Evolutionary conservation across 1,140 invertebrate genomes (phyloP), one percentile per base, ranked within the genome.

Genomic region (Diorhabda sublineata): DNA sequence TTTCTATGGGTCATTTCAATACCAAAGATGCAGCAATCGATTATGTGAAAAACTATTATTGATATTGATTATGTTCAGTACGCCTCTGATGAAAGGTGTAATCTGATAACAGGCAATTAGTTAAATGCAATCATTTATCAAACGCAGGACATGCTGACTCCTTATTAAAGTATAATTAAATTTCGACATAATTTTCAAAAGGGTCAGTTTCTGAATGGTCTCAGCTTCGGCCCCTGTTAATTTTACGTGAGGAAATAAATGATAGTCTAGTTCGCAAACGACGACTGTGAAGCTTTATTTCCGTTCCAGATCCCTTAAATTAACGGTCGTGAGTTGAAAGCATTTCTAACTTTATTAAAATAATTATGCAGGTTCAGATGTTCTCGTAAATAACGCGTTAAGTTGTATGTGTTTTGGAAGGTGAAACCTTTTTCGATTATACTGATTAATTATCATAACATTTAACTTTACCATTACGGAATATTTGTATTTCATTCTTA

Each of bases 121-220:
- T 75, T 75, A 78, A 79, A 78, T 78, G 78, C 74, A 75, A 68
- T 74, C 77, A 78, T 79, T 78, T 76, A 79, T 79, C 78, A 79
- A 70, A 73, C 66, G 67, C 68, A 64, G 68, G 58, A 66, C 69
- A 62, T 60, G 70, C 69, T 64, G 67, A 71, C 65, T 73, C 71
- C 76, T 78, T 79, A 79, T 79, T 78, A 77, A 74, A 74, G 71
- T 74, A 77, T 79, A 79, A 79, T 79, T 78, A 76, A 77, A 78
- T 79, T 79, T 78, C 71, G 74, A 70, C 69, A 73, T 74, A 76
- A 71, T 76, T 75, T 76, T 69, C 68, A 66, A 71, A 70, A 69
- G 70, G 74, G 76, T 67, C 65, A 67, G 65, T 67, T 41, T 45
- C 57, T 45, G 65, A 59, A 67, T 67, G 65, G 69, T 76, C 70